These are phyloP conservation scores for Lampropteryx suffumata DNA, from an alignment of 2,888 invertebrate species.

Conservation along the genomic window DNA sequence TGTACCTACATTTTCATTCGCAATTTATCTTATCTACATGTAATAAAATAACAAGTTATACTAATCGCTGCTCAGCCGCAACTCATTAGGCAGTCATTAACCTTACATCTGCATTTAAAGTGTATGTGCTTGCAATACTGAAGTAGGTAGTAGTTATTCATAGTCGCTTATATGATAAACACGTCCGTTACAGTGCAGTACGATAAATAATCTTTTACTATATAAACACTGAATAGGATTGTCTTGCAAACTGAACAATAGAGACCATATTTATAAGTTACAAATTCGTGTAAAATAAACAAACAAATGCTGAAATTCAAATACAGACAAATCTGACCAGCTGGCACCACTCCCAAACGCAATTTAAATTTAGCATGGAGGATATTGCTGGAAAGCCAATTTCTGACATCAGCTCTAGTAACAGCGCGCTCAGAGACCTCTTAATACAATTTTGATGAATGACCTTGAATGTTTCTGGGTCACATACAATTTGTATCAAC, in stretches of 20 bases:
- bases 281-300: constrained; percentile 28
- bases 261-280: background rate
- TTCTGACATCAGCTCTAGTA: constrained; percentile 58
- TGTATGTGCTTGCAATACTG: background rate
- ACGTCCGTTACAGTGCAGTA: background rate
- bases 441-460: constrained; percentile 28
- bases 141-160: background rate
- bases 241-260: background rate
- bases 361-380: constrained; percentile 67
- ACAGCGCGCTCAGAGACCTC: constrained; percentile 40
- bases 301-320: constrained; percentile 40
- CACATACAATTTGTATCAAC: constrained; percentile 28
- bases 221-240: background rate
- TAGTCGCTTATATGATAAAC: background rate
- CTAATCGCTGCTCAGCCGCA: constrained; percentile 6
- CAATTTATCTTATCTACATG: background rate
- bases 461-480: constrained; percentile 38
- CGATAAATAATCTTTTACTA: background rate
- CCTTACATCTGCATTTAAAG: constrained; percentile 7
- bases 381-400: constrained; percentile 64
- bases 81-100: constrained; percentile 17
- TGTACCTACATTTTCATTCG: too few relatives aligned
- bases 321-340: constrained; percentile 49
- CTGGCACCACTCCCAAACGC: constrained; percentile 70
- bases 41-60: background rate